These are phyloP conservation scores for Pristionchus maxplancki DNA, from an alignment of 2,888 invertebrate genomes.

Conservation along the genomic window DNA sequence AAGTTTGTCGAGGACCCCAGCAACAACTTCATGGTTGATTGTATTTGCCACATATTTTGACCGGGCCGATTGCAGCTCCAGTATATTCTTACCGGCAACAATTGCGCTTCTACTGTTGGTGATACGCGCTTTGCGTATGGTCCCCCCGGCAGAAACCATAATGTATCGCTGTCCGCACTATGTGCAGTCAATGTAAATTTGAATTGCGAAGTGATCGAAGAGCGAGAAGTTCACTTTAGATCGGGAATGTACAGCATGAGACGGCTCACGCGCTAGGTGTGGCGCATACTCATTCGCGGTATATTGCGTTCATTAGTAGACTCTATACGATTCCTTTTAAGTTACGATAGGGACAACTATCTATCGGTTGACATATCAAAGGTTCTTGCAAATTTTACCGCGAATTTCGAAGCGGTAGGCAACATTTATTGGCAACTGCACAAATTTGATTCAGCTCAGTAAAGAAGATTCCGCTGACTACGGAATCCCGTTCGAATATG, in stretches of 20 bases:
- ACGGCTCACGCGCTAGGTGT: background rate
- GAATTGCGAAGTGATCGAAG: too few relatives aligned
- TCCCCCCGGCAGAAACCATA: background rate
- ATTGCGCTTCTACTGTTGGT: background rate
- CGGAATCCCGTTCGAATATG: background rate
- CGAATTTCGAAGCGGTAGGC: background rate
- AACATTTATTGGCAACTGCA: background rate
- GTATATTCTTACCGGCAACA: background rate
- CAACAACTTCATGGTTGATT: background rate
- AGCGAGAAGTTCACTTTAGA: background rate
- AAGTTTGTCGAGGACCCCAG: background rate
- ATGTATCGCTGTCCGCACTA: background rate
- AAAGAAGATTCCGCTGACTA: background rate
- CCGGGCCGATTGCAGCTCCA: background rate
- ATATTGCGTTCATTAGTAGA: background rate
- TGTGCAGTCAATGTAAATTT: background rate
- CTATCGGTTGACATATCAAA: background rate
- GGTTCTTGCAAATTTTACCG: too few relatives aligned
- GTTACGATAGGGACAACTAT: background rate
- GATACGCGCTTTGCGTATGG: background rate
- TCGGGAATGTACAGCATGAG: background rate
- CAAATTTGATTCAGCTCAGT: background rate
- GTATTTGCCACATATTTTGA: background rate
- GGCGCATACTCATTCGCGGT: background rate
- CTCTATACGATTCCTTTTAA: background rate